Conservation (phyloP, 2,113 vertebrate genomes). For the Amblyopsis rosae region DNA sequence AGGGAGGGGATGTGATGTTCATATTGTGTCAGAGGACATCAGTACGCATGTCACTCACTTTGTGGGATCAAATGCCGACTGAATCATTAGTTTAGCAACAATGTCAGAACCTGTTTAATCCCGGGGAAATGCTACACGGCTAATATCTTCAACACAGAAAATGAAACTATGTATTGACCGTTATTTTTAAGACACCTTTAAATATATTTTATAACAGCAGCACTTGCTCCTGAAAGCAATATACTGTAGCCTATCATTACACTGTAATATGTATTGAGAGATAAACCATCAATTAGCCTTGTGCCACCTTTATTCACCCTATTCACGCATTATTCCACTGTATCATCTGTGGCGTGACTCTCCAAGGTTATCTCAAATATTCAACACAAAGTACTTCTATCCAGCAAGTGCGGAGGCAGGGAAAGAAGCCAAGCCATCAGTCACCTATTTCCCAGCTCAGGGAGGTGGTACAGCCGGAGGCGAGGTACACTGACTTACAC, state of each 20-base stretch:
- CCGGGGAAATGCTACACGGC: constrained; percentile 33
- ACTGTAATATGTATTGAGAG: constrained; percentile 1
- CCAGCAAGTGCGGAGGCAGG: constrained; percentile 41
- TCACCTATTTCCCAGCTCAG: constrained; percentile 71
- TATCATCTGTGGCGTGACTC: constrained; percentile 49
- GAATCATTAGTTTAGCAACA: constrained; percentile 68
- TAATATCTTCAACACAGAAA: neutral
- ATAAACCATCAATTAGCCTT: constrained; percentile 3
- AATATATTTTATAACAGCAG: too few relatives aligned
- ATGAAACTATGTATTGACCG: constrained; percentile 8
- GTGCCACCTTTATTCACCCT: constrained; percentile 26
- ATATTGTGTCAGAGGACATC: constrained; percentile 60
- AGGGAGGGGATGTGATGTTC: constrained; percentile 49
- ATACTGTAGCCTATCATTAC: neutral
- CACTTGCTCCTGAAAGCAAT: neutral
- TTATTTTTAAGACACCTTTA: neutral
- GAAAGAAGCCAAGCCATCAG: constrained; percentile 64
- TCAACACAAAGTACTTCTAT: constrained; percentile 50
- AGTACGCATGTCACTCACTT: constrained; percentile 55
- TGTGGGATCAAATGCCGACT: constrained; percentile 40
- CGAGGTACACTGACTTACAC: constrained; percentile 71
- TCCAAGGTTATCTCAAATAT: constrained; percentile 68
- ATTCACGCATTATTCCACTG: constrained; percentile 18
- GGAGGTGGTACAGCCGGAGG: constrained; percentile 72
- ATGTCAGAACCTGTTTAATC: constrained; percentile 57